phyloP scores from a whole-genome alignment of 2,888 invertebrate species.

The Drosophila borborema region DNA sequence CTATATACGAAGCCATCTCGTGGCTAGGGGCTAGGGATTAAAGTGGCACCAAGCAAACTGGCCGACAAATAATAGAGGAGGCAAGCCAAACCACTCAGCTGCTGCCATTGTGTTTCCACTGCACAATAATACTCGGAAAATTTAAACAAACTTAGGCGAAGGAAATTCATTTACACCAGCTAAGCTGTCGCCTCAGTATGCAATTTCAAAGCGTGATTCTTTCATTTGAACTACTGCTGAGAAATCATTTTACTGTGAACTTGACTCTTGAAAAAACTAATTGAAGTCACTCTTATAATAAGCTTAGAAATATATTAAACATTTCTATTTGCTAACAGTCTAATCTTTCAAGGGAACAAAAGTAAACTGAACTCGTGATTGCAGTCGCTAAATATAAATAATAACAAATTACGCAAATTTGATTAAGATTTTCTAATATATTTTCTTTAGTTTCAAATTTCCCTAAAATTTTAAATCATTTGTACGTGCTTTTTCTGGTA shows the following conservation, averaged over 20 bases:
- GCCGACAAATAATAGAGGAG: slow-evolving; percentile 13
- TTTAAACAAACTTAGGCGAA: slow-evolving; percentile 9
- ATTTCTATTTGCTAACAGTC: neutral
- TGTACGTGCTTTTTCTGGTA: too few relatives aligned
- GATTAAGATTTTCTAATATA: too few relatives aligned
- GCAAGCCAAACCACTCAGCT: slow-evolving; percentile 12
- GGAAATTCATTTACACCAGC: slow-evolving; percentile 11
- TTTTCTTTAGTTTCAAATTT: too few relatives aligned
- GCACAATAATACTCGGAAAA: slow-evolving; percentile 37
- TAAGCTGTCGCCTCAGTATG: slow-evolving; percentile 1
- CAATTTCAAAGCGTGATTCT: slow-evolving; percentile 4
- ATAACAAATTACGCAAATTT: too few relatives aligned
- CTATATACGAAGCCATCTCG: neutral
- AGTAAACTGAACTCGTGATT: neutral
- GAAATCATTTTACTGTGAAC: neutral
- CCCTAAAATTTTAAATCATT: too few relatives aligned
- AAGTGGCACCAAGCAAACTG: slow-evolving; percentile 41
- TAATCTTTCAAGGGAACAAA: neutral
- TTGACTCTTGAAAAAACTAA: neutral
- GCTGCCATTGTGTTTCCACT: slow-evolving; percentile 29
- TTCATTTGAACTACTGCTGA: neutral
- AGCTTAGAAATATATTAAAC: neutral
- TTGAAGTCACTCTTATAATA: neutral
- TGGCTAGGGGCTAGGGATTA: neutral
- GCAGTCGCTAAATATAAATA: too few relatives aligned